These are phyloP conservation scores for Anastrepha obliqua DNA, from an alignment of 1,140 invertebrate genomes.

Conservation along the genomic window DNA sequence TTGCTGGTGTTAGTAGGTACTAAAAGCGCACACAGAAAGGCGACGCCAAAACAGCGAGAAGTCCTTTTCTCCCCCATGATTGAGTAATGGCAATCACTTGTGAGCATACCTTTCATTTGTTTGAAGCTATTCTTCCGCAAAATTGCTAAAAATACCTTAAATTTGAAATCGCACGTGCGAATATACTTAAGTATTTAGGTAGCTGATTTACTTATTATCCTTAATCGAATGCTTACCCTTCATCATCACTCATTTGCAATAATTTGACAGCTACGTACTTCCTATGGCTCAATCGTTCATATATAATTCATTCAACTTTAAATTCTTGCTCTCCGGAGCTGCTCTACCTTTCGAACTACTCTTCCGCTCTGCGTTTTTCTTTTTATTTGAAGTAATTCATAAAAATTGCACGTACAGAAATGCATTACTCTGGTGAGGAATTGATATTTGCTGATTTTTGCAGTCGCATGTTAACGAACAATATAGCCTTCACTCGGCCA, in stretches of 20 bases:
- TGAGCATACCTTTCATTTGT: neutral
- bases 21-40: neutral
- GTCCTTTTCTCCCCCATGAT: neutral
- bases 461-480: neutral
- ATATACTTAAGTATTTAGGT: no score
- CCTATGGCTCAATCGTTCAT: no score
- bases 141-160: no score
- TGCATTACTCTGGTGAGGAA: neutral
- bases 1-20: neutral
- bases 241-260: no score
- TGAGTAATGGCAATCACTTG: neutral
- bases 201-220: no score
- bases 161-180: no score
- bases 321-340: neutral
- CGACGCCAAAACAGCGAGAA: neutral
- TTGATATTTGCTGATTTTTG: neutral
- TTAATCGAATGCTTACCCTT: no score
- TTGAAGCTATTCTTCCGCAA: neutral
- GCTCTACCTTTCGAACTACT: neutral
- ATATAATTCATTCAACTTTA: neutral
- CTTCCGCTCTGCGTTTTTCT: no score
- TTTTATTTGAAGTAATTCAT: constrained; percentile 26
- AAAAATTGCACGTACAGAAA: constrained; percentile 41
- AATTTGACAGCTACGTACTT: no score
- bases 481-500: constrained; percentile 8